These are phyloP conservation scores for Orcinus orca DNA, from an alignment of 2,113 vertebrate genomes.

Conservation along the genomic window DNA sequence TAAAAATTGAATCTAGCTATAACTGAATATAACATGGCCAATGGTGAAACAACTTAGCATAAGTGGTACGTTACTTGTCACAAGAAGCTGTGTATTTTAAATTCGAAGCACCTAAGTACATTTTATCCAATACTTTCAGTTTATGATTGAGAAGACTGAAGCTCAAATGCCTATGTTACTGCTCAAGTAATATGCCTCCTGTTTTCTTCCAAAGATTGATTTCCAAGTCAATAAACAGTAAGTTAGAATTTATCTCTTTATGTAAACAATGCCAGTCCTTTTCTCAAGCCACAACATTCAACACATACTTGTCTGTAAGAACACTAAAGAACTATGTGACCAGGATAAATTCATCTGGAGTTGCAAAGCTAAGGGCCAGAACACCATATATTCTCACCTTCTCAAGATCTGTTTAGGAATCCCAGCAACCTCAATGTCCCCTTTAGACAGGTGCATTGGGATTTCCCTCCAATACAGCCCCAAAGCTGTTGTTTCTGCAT, in stretches of 20 bases:
- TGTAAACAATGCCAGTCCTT: not conserved
- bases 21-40: not conserved
- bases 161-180: not conserved
- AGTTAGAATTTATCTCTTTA: not conserved
- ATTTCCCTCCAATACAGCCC: not conserved
- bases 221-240: not conserved
- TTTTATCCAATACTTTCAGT: not conserved
- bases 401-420: not conserved
- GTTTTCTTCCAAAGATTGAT: not conserved
- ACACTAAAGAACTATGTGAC: not conserved
- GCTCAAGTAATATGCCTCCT: not conserved
- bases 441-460: not conserved
- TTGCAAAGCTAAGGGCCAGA: not conserved
- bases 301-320: not conserved
- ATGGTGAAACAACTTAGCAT: not conserved
- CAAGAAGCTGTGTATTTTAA: conserved; percentile 11
- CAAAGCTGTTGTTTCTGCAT: not conserved
- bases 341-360: not conserved
- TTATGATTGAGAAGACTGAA: conserved; percentile 16
- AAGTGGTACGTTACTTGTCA: not conserved
- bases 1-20: not conserved
- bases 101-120: not conserved
- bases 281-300: not conserved
- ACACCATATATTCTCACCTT: not conserved
- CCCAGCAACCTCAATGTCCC: not conserved